Base-by-base conservation (phyloP, 2,797 vertebrate species). In the Falco naumanni region DNA sequence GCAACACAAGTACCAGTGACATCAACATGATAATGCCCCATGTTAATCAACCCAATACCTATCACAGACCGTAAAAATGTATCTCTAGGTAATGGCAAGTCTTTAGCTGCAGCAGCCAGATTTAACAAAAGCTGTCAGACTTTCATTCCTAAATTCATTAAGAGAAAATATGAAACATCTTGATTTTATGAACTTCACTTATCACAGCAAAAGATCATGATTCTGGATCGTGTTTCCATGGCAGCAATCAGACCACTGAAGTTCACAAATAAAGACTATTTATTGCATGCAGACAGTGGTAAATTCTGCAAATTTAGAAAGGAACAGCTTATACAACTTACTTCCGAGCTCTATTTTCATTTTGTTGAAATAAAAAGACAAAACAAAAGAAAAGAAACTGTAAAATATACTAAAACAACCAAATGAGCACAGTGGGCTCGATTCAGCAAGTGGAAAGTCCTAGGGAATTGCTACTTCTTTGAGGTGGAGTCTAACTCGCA, bases 311-410 rank as follows among this genome's bases (percentile, higher is more conserved):
- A 95, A 97, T 98, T 98, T 98, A 98, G 95, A 97, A 97, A 98
- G 98, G 98, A 99, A 98, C 95, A 95, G 98, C 98, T 98, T 97
- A 98, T 97, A 97, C 96, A 98, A 99, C 99, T 99, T 99, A 99
- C 99, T 99, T 99, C 98, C 99, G 99, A 98, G 99, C 99, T 99
- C 99, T 99, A 99, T 98, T 99, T 99, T 99, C 99, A 99, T 99
- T 99, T 99, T 99, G 99, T 97, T 96, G 98, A 99, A 99, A 99
- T 98, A 99, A 98, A 99, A 99, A 99, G 98, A 99, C 98, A 99
- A 99, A 99, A 99, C 98, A 99, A 99, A 99, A 99, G 98, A 99
- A 99, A 98, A 99, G 98, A 99, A 99, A 99, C 98, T 99, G 99
- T 99, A 98, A 98, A 98, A 98, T 98, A 98, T 95, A 97, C 97